Base-by-base conservation (phyloP, 2,797 vertebrate species). In the Cottoperca gobio region DNA sequence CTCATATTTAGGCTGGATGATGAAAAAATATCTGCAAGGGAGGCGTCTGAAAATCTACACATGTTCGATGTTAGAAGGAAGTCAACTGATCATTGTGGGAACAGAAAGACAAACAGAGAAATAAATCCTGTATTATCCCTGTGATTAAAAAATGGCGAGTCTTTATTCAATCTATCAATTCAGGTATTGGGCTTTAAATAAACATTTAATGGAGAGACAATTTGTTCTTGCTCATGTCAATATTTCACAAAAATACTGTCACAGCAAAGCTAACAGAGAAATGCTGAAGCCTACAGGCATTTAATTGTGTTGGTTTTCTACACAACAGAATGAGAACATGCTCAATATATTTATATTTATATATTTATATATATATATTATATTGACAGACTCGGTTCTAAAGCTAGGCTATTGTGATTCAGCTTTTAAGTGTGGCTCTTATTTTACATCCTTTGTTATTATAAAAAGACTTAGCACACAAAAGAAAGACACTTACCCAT, bases 401-500 rank as follows among this genome's bases (percentile, higher is more conserved):
- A 33, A 33, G 4, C 12, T 9, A 14, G 2, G 35, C 5, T 9
- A 39, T 37, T 42, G 19, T n/a, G 5, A 53, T 21, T 16, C 9
- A 13, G 5, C 3, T 37, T 39, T 10, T 17, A 59, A 16, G 3
- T 70, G 24, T 49, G n/a, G 11, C 24, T 37, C 3, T 33, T 28
- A 24, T 63, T 52, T 39, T 33, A 39, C 26, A 40, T 5, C 5
- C 2, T n/a, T 48, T 57, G 42, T 26, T 62, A 28, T 24, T 1
- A 0, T 31, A 17, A 31, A 50, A 13, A 26, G 0, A 50, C 17
- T 9, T 6, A 11, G 16, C 7, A 14, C 11, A 46, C 31, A 33
- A 43, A 24, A 63, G 6, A 40, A 13, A 10, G 12, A 28, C 21
- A 79, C 90, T 9, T 73, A 94, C 93, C 93, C 93, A 50, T 94